These are phyloP conservation scores for Amiota minor DNA, from an alignment of 2,888 invertebrate species.

Conservation along the genomic window DNA sequence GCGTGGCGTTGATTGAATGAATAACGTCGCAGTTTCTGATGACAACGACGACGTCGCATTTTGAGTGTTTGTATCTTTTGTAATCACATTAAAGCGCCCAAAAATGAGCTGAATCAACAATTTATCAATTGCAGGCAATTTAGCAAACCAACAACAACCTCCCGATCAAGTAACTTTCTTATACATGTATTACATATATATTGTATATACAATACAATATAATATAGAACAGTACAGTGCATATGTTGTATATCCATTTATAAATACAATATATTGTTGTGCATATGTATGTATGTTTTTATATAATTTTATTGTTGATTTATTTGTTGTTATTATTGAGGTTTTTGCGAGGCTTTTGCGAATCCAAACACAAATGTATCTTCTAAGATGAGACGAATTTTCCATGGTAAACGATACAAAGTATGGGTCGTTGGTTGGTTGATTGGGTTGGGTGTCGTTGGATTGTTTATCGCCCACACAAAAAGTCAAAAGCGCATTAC, in stretches of 20 bases:
- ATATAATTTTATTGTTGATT: not conserved
- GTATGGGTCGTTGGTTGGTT: not conserved
- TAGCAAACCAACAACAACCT: conserved; percentile 41
- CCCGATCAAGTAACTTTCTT: not conserved
- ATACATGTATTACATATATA: conserved; percentile 21
- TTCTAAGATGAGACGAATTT: too few relatives aligned
- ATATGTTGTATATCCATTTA: conserved; percentile 42
- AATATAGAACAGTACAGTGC: too few relatives aligned
- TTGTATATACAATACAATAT: too few relatives aligned
- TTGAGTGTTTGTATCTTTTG: conserved; percentile 14
- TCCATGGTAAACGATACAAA: not conserved
- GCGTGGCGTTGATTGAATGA: conserved; percentile 18
- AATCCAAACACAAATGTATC: not conserved
- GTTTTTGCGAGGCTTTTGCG: conserved; percentile 22
- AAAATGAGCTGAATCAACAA: conserved; percentile 51
- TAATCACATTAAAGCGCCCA: conserved; percentile 34
- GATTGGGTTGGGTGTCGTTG: too few relatives aligned
- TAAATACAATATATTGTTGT: conserved; percentile 5
- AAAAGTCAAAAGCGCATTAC: conserved; percentile 19
- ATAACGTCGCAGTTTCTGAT: not conserved
- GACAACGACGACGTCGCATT: too few relatives aligned
- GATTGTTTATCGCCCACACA: not conserved
- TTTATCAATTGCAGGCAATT: conserved; percentile 71
- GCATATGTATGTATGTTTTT: conserved; percentile 28
- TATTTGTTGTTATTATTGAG: conserved; percentile 22